Percentiles rank a stretch among this genome's conserved stretches.
Evolutionary conservation across 2,797 vertebrate genomes (phyloP).

Genomic region (Sebastolobus alascanus): DNA sequence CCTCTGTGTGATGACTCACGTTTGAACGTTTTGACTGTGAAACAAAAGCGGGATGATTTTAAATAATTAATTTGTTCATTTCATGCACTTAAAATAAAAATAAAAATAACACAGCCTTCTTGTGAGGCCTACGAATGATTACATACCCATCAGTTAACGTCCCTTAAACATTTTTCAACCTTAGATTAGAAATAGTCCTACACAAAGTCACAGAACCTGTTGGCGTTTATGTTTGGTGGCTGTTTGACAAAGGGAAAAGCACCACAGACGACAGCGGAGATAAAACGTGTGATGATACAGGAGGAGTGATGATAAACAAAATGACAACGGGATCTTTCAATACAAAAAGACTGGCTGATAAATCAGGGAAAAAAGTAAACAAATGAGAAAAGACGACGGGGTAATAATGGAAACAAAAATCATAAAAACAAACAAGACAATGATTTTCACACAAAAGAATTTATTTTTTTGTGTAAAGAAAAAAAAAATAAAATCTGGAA

Average conservation of each 20-base stretch:
- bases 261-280: constrained; percentile 15
- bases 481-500: constrained; percentile 58
- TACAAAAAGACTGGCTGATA: background rate
- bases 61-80: background rate
- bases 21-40: background rate
- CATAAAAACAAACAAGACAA: constrained; percentile 85
- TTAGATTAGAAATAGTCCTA: background rate
- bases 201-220: background rate
- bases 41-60: background rate
- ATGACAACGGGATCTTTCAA: background rate
- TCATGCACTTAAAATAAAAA: background rate
- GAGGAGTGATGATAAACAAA: constrained; percentile 33
- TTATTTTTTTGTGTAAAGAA: constrained; percentile 84
- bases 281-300: constrained; percentile 38
- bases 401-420: constrained; percentile 71
- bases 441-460: constrained; percentile 85
- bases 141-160: background rate
- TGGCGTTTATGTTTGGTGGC: background rate
- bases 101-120: too few species aligned
- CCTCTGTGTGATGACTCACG: background rate
- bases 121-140: background rate
- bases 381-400: constrained; percentile 44
- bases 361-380: constrained; percentile 9
- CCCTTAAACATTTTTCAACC: background rate
- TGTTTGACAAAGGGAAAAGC: constrained; percentile 1